Evolutionary conservation across 2,888 invertebrate genomes (phyloP).

Genomic region (Erebia aethiops): DNA sequence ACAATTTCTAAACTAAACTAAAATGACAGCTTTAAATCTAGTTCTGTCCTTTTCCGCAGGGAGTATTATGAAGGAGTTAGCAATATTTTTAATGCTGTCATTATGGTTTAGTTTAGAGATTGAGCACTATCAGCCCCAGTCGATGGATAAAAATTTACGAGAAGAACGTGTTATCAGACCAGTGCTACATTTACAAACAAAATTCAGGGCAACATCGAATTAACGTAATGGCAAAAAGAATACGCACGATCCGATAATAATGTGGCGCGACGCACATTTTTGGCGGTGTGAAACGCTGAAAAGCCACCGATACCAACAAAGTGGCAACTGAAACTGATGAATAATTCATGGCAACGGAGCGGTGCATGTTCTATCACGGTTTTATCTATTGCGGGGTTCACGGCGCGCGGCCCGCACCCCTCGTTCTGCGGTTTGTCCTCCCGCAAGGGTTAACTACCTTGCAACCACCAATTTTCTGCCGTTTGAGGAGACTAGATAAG

Average conservation of each 20-base stretch:
- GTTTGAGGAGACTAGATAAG: conserved; percentile 79
- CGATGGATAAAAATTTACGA: neutral
- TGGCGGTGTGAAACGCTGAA: conserved; percentile 79
- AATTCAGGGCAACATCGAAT: conserved; percentile 36
- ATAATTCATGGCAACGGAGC: conserved; percentile 81
- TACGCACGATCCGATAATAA: conserved; percentile 68
- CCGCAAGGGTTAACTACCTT: conserved; percentile 79
- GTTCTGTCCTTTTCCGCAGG: too few relatives aligned
- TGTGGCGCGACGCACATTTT: conserved; percentile 77
- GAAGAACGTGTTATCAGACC: conserved; percentile 1
- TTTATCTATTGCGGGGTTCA: conserved; percentile 82
- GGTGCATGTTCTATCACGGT: conserved; percentile 84
- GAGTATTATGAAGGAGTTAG: too few relatives aligned
- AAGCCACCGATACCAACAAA: conserved; percentile 82
- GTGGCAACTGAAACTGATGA: conserved; percentile 83
- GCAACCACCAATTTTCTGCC: conserved; percentile 75
- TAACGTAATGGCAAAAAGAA: conserved; percentile 60
- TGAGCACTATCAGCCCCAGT: too few relatives aligned
- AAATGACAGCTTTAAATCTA: too few relatives aligned
- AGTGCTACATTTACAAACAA: conserved; percentile 22
- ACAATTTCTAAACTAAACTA: too few relatives aligned
- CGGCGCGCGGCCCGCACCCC: conserved; percentile 44
- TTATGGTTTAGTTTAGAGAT: too few relatives aligned
- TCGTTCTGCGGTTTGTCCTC: conserved; percentile 57
- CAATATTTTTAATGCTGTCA: too few relatives aligned